Percentiles rank a stretch among this genome's conserved stretches.
These are phyloP conservation scores for Anastatus disparis DNA, from an alignment of 1,140 invertebrate species.

Conservation along the genomic window DNA sequence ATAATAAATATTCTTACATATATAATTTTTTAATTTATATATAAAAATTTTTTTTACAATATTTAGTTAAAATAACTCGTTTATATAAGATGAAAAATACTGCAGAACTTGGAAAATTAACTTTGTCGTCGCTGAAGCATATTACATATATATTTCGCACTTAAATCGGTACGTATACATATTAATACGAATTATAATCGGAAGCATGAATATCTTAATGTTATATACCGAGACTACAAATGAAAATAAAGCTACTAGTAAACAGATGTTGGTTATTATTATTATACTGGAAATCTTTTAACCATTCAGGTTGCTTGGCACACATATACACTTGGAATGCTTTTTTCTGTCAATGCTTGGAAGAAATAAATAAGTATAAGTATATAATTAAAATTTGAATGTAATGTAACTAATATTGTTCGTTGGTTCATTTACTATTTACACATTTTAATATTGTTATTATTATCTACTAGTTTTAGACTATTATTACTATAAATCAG, in stretches of 20 bases:
- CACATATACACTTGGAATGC: neutral
- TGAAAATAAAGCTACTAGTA: no score
- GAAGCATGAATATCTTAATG: no score
- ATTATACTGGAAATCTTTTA: neutral
- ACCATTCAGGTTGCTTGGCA: neutral
- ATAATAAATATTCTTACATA: no score
- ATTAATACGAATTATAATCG: no score
- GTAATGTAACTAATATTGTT: neutral
- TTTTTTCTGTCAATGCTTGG: slow-evolving; percentile 14
- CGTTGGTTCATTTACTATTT: slow-evolving; percentile 2
- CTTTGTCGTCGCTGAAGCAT: no score
- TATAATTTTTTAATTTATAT: no score
- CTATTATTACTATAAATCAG: neutral
- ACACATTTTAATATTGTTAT: slow-evolving; percentile 3
- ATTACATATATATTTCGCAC: no score
- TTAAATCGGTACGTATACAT: no score
- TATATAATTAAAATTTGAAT: slow-evolving; percentile 1
- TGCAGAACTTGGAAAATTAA: no score
- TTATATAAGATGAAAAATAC: no score
- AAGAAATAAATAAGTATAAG: slow-evolving; percentile 4
- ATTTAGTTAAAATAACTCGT: no score
- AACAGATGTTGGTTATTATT: neutral
- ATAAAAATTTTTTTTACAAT: no score
- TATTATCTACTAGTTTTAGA: slow-evolving; percentile 6
- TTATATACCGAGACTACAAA: neutral